Evolutionary conservation across 2,888 invertebrate genomes (phyloP).

Genomic region (Cephalotes varians): DNA sequence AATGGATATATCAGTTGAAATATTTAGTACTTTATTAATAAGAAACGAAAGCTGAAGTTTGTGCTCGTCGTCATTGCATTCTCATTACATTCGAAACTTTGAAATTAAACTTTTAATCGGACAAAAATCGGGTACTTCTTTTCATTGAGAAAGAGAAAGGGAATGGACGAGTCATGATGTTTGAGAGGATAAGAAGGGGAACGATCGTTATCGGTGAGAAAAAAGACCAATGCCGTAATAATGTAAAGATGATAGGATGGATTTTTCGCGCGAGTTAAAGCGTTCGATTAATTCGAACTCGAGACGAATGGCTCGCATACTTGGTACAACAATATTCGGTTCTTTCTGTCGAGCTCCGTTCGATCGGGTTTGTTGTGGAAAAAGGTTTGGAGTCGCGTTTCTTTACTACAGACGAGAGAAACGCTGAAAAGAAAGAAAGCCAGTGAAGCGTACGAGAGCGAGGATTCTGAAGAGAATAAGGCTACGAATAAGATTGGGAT

Average conservation of each 20-base stretch:
- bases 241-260: slow-evolving; percentile 55
- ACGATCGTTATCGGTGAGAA: slow-evolving; percentile 26
- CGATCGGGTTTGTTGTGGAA: background rate
- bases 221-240: slow-evolving; percentile 34
- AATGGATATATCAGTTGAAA: slow-evolving; percentile 15
- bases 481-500: background rate
- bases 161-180: slow-evolving; percentile 22
- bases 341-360: background rate
- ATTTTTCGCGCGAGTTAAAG: slow-evolving; percentile 59
- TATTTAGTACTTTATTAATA: slow-evolving; percentile 42
- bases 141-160: slow-evolving; percentile 25
- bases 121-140: slow-evolving; percentile 48
- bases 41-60: slow-evolving; percentile 23
- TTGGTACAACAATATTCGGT: background rate
- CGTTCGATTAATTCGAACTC: slow-evolving; percentile 54
- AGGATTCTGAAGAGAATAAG: background rate
- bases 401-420: background rate
- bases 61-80: slow-evolving; percentile 29
- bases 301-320: slow-evolving; percentile 14
- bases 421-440: slow-evolving; percentile 17
- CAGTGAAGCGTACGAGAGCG: background rate
- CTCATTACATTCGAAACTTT: slow-evolving; percentile 41
- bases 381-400: background rate
- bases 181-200: slow-evolving; percentile 37
- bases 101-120: slow-evolving; percentile 53